Conservation (phyloP, 2,797 vertebrate species). For the Rhabdophis nuchalis region DNA sequence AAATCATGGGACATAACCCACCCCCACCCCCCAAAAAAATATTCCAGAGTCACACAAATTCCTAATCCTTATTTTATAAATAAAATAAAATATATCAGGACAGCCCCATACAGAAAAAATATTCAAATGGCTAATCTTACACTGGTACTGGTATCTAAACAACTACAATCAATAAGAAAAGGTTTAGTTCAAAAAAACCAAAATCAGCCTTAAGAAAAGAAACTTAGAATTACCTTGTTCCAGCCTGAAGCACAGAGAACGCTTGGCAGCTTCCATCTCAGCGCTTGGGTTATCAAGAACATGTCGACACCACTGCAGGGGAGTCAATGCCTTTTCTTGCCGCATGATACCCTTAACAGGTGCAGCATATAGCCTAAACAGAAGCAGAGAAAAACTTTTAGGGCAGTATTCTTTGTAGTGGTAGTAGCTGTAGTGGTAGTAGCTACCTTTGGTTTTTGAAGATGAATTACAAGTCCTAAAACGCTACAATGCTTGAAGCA, state of each 20-base stretch:
- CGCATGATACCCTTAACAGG: conserved; percentile 75
- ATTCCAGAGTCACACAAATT: background rate
- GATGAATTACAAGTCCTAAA: background rate
- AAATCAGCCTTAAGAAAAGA: background rate
- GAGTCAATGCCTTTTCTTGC: conserved; percentile 75
- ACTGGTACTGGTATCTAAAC: background rate
- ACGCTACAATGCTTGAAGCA: background rate
- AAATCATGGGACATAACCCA: background rate
- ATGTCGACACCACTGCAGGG: conserved; percentile 93
- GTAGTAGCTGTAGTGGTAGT: background rate
- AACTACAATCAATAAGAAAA: background rate
- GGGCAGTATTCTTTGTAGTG: background rate
- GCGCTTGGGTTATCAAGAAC: conserved; percentile 91
- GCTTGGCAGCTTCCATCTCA: conserved; percentile 90
- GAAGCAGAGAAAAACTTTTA: conserved; percentile 56
- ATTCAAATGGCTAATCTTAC: background rate
- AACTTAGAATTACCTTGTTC: conserved; percentile 86
- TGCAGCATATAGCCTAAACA: conserved; percentile 87
- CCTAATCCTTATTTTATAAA: background rate
- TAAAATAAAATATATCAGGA: background rate
- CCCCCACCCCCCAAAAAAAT: no score
- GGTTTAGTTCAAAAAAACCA: background rate
- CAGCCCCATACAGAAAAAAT: background rate
- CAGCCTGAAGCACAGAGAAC: conserved; percentile 88
- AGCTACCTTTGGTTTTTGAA: background rate